Evolutionary conservation across 2,888 invertebrate genomes (phyloP), one percentile per base, ranked within the genome.

Genomic region (Unio delphinus): DNA sequence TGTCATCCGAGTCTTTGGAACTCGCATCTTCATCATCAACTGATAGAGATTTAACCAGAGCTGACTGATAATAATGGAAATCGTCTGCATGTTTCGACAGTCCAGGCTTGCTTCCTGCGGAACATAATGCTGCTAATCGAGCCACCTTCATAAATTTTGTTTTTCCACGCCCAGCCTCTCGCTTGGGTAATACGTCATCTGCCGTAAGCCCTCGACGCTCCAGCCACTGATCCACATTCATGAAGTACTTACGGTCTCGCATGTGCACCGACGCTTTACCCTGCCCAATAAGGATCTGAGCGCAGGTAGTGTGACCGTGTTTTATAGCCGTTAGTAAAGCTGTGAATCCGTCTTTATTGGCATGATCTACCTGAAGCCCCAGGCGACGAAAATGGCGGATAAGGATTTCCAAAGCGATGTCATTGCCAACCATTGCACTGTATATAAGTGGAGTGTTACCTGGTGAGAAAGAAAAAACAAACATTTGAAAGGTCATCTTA

Each of bases 371-470:
- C 61, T 83, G 81, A 30, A 89, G 78, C 0, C 89, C 89, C 3
- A 89, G 81, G 15, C 89, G 81, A 15, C 88, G 81, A 78, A 89
- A 89, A 64, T 84, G 85, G 45, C 84, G 82, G 23, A 86, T 79
- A 20, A 89, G 75, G n/a, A 88, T 84, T 67, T 87, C 87, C 17
- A 86, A 81, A 7, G 86, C 88, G 5, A 84, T 80, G 72, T 89
- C 88, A 67, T 89, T 89, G 15, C 88, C 89, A 28, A 84, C 83
- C 70, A 80, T 82, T 0, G 87, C 84, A 67, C 84, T 81, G 80
- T 88, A 86, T 55, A 88, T 86, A 62, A 89, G 75, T 0, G 89
- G 82, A 0, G 88, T 88, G 68, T 88, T 88, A 23, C 88, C 89
- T 89, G 83, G 4, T 83, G 76, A 34, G 23, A 23, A 23, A 23